Evolutionary conservation across 2,888 invertebrate genomes (phyloP).

Genomic region (Hirtodrosophila cameraria): DNA sequence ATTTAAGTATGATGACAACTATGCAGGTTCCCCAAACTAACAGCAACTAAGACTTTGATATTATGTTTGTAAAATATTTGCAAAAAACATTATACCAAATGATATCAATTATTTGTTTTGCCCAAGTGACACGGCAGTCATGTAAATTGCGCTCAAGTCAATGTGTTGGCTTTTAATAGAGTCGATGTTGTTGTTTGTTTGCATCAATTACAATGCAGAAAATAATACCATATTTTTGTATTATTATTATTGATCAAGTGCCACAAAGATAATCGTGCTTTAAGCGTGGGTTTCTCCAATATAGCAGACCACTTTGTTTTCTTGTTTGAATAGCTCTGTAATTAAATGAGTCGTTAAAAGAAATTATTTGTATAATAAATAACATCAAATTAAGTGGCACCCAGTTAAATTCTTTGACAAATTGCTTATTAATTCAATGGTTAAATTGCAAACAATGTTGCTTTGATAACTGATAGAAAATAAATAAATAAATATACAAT

Average conservation of each 20-base stretch:
- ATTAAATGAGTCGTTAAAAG: slow-evolving; percentile 34
- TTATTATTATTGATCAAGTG: slow-evolving; percentile 24
- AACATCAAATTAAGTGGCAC: slow-evolving; percentile 34
- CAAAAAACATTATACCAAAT: slow-evolving; percentile 18
- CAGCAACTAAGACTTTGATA: slow-evolving; percentile 1
- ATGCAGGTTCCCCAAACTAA: neutral
- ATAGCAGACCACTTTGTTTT: slow-evolving; percentile 10
- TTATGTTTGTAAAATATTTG: slow-evolving; percentile 18
- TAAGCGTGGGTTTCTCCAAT: slow-evolving; percentile 42
- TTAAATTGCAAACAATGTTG: neutral
- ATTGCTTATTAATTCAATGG: neutral
- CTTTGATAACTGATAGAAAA: no score
- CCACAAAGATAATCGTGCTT: slow-evolving; percentile 12
- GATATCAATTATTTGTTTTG: slow-evolving; percentile 50
- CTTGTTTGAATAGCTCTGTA: neutral
- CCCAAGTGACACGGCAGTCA: slow-evolving; percentile 42
- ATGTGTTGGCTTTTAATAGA: slow-evolving; percentile 55
- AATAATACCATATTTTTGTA: slow-evolving; percentile 21
- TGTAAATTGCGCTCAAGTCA: slow-evolving; percentile 45
- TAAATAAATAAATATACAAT: no score
- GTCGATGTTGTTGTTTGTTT: slow-evolving; percentile 42
- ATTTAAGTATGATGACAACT: neutral
- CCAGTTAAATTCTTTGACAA: slow-evolving; percentile 20
- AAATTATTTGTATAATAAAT: slow-evolving; percentile 22
- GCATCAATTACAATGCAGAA: slow-evolving; percentile 47